These are phyloP conservation scores for Apamea epomidion DNA, from an alignment of 2,888 invertebrate species.

Conservation along the genomic window DNA sequence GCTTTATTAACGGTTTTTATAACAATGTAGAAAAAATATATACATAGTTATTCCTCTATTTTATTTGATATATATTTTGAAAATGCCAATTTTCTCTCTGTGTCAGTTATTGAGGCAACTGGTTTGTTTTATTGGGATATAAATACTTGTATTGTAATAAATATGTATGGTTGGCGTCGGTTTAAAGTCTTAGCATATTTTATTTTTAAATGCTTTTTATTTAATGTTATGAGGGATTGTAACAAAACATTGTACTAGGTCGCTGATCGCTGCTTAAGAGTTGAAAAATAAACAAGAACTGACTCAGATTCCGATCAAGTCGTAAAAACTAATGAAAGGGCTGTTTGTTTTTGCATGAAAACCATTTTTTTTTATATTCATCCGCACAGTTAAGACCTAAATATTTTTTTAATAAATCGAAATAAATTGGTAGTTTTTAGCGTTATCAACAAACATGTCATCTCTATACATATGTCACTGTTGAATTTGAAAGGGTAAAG, in stretches of 20 bases:
- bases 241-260: constrained; percentile 22
- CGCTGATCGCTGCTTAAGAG: neutral
- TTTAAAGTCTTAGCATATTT: constrained; percentile 41
- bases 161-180: constrained; percentile 36
- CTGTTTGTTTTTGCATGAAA: neutral
- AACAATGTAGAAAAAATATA: constrained; percentile 45
- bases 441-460: neutral
- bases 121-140: constrained; percentile 55
- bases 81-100: constrained; percentile 30
- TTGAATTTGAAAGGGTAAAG: neutral
- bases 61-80: constrained; percentile 40
- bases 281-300: neutral
- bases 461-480: too few relatives aligned
- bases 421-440: too few relatives aligned
- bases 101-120: constrained; percentile 48
- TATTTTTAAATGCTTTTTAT: constrained; percentile 32
- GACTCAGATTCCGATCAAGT: neutral
- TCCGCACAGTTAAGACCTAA: too few relatives aligned
- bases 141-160: constrained; percentile 58
- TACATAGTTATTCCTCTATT: constrained; percentile 45
- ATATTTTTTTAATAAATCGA: neutral
- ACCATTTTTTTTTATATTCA: neutral
- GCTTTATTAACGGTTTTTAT: constrained; percentile 44
- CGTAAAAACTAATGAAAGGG: neutral
- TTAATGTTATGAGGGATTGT: constrained; percentile 17